Evolutionary conservation across 2,113 vertebrate species (phyloP).

Genomic region (Numida meleagris): DNA sequence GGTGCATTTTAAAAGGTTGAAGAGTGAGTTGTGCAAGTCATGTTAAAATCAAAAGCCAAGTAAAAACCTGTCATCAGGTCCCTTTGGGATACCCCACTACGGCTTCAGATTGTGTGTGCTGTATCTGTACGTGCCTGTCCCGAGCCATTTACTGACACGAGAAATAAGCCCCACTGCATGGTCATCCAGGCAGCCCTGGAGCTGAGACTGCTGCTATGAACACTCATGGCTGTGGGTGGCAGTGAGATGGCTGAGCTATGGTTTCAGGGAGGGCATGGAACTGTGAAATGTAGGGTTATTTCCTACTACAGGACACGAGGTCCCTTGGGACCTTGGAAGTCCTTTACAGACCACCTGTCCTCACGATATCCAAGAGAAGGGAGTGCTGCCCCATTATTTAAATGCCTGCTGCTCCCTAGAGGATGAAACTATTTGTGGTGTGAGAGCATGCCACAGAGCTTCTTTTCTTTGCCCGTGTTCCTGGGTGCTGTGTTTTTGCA

Average conservation of each 20-base stretch:
- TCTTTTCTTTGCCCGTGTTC: slow-evolving; percentile 33
- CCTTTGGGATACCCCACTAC: neutral
- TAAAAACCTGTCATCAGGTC: neutral
- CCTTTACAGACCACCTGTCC: neutral
- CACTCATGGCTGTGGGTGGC: neutral
- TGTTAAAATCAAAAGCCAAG: neutral
- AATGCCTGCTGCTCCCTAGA: slow-evolving; percentile 7
- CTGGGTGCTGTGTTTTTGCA: slow-evolving; percentile 71
- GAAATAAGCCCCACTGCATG: neutral
- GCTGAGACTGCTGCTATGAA: neutral
- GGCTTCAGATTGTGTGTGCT: neutral
- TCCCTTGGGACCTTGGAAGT: neutral
- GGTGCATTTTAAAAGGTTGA: neutral
- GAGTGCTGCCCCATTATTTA: neutral
- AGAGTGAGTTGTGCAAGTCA: neutral
- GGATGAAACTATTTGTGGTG: neutral
- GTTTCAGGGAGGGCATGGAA: neutral
- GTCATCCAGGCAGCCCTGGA: neutral
- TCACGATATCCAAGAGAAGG: neutral
- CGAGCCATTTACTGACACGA: neutral
- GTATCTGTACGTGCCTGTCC: neutral
- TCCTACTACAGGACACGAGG: neutral
- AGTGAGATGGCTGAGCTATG: rapidly evolving
- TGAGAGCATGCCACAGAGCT: neutral
- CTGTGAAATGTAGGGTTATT: neutral